These are phyloP conservation scores for Brachionus calyciflorus DNA, from an alignment of 1,140 invertebrate species.

Conservation along the genomic window DNA sequence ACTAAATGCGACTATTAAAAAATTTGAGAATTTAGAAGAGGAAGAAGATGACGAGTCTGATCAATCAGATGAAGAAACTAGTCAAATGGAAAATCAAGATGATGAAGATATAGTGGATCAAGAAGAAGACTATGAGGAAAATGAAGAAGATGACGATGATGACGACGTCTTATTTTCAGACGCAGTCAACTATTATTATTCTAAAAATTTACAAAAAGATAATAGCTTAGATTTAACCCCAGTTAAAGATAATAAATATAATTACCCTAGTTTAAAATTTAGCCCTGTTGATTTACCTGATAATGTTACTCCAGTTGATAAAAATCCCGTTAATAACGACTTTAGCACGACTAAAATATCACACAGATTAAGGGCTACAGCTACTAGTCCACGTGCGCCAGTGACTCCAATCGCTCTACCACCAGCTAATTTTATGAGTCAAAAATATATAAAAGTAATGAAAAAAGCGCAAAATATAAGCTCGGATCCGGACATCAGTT, in stretches of 20 bases:
- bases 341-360: slow-evolving; percentile 12
- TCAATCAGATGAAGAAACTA: not conserved
- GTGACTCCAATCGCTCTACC: not conserved
- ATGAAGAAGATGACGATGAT: not conserved
- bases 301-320: not conserved
- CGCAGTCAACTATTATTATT: slow-evolving; percentile 20
- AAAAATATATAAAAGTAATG: not conserved
- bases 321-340: not conserved
- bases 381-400: not conserved
- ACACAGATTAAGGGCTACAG: not conserved
- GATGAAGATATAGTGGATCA: not conserved
- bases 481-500: not conserved
- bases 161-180: slow-evolving; percentile 12
- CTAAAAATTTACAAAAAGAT: not conserved
- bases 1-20: not conserved
- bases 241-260: not conserved
- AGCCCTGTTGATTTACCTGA: not conserved
- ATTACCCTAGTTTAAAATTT: not conserved
- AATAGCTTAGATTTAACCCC: not conserved
- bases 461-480: not conserved
- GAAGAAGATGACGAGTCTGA: not conserved
- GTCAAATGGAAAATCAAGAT: not conserved
- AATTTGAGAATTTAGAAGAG: not conserved
- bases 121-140: not conserved
- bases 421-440: not conserved